Base-by-base conservation (phyloP, 2,113 vertebrate genomes). In the Rhabdomys dilectus region DNA sequence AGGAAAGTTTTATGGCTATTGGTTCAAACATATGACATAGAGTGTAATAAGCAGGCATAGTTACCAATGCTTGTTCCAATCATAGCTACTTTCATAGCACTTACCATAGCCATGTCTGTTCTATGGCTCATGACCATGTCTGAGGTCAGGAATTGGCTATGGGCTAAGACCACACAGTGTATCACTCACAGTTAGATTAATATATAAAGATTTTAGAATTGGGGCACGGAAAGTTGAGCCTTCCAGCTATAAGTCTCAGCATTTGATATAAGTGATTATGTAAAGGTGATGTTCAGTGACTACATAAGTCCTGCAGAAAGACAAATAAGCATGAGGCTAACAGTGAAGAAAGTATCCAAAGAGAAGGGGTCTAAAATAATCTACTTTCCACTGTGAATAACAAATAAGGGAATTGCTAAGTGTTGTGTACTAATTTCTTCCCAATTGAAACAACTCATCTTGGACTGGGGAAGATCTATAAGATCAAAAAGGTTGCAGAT, bases 131-230 rank as follows among this genome's bases (percentile, higher is more conserved):
- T 84, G 6, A 94, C 64, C 4, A 62, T 34, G 1, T 66, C 17
- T 70, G 53, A 66, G 88, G 64, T 77, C 89, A 95, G n/a, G 22
- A 78, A 77, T 48, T 39, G 21, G 3, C 51, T 22, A 4, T 36
- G 51, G 48, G 7, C 53, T 70, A 81, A 56, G 26, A 81, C 34
- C 16, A 80, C 9, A 13, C 31, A 93, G 17, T 39, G 0, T 19
- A 51, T 95, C 86, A 87, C 29, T 82, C 64, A 84, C 11, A 72
- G 58, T 86, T 31, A 58, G 48, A 84, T 75, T 91, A 81, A 86
- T 34, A 26, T 78, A 11, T 62, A 93, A 77, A 31, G 45, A 42
- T 78, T 91, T 88, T 72, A 12, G 24, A 96, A 78, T 26, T 34
- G 45, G 78, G 39, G 5, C 31, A 7, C 51, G 89, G 42, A 42